Evolutionary conservation across 2,888 invertebrate genomes (phyloP), one percentile per base, ranked within the genome.

Genomic region (Spialia ferax): DNA sequence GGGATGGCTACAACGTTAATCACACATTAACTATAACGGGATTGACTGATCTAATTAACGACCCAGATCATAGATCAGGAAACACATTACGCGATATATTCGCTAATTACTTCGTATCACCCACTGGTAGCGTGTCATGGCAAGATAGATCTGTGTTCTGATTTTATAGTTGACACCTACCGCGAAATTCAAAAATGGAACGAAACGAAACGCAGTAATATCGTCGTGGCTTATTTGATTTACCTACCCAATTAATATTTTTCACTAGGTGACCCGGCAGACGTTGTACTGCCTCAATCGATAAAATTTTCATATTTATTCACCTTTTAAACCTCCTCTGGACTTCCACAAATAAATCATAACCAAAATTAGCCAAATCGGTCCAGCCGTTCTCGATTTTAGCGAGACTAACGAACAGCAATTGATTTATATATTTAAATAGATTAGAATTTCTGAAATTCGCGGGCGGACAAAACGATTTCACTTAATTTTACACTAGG

Each of bases 141-240:
- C 74, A 74, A 75, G 71, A 75, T 52, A 66, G 67, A 22, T 69
- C 70, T 73, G 71, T 75, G 69, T 74, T 74, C 73, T 74, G 71
- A 73, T 26, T 72, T 68, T 42, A 42, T 42, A 42, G 38, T 42
- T 42, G 38, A 42, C 38, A 42, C 38, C 38, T 62, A 62, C 61
- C 26, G 61, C 61, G 45, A 48, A 48, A 45, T 45, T 61, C 23
- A 23, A 59, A 35, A 59, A 61, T 26, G 26, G 22, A 42, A 57
- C 15, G 57, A 15, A 57, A 57, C 57, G 35, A 57, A 57, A 56
- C 56, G 15, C 29, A 35, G 35, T 57, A 57, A 57, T 42, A 42
- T 42, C 38, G 38, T 42, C 38, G 38, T 42, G 38, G 38, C 38
- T 57, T 57, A 35, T 15, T 57, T 57, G 32, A 57, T 35, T 35